A percentile compares a stretch with the other conserved stretches of the same genome.
Evolutionary conservation across 2,113 vertebrate genomes (phyloP).

Genomic region (Parus major): DNA sequence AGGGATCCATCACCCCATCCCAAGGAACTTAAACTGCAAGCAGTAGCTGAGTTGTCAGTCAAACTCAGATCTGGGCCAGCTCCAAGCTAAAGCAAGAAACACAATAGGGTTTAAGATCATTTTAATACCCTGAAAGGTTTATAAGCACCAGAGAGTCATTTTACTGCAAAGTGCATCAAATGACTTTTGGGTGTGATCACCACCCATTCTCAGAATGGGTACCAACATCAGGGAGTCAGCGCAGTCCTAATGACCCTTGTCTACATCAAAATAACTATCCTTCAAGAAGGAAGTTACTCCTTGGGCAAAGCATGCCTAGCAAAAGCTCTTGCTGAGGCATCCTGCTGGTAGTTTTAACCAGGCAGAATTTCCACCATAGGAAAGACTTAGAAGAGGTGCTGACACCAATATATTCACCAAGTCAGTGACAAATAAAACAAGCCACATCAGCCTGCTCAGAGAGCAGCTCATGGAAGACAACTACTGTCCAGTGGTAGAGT

Average conservation of each 20-base stretch:
- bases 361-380: neutral
- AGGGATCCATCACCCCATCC: neutral
- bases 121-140: neutral
- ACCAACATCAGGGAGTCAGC: neutral
- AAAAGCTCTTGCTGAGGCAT: neutral
- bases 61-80: neutral
- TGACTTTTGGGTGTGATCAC: neutral
- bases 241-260: neutral
- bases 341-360: neutral
- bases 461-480: neutral
- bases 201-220: neutral
- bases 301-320: neutral
- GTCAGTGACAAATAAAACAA: neutral
- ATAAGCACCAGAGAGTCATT: neutral
- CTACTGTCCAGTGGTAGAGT: rapidly evolving
- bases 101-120: neutral
- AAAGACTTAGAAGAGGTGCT: neutral
- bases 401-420: neutral
- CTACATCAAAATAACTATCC: neutral
- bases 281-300: neutral
- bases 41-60: neutral
- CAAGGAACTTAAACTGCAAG: neutral
- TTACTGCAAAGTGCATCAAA: neutral
- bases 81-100: neutral
- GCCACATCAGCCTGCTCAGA: neutral